Percentiles rank a stretch among this genome's conserved stretches.
These are phyloP conservation scores for Spheniscus mendiculus DNA, from an alignment of 2,113 vertebrate species.

Conservation along the genomic window DNA sequence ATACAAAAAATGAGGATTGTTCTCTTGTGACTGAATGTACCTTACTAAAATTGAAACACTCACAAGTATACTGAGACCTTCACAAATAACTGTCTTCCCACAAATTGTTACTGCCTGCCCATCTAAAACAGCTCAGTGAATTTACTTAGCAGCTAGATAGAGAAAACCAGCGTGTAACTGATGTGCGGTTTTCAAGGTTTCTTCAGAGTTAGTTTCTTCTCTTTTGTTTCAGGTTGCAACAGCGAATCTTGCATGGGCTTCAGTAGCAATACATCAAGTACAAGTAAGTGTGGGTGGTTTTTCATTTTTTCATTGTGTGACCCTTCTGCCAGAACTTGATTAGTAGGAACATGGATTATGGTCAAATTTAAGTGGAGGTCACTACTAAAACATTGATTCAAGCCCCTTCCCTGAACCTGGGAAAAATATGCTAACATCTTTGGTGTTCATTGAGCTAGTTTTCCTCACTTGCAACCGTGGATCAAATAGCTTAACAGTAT, in stretches of 20 bases:
- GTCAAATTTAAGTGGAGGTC: not conserved
- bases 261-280: slow-evolving; percentile 97
- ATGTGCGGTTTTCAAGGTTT: not conserved
- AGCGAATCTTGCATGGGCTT: slow-evolving; percentile 96
- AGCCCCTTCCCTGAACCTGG: not conserved
- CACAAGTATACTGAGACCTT: not conserved
- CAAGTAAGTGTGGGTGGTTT: slow-evolving; percentile 80
- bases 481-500: not conserved
- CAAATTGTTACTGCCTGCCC: not conserved
- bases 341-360: not conserved
- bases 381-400: not conserved
- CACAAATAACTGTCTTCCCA: not conserved
- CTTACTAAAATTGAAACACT: not conserved
- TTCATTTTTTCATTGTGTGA: not conserved
- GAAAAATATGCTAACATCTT: not conserved
- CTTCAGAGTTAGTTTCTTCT: not conserved
- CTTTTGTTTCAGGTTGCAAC: slow-evolving; percentile 88
- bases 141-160: not conserved
- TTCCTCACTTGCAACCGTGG: not conserved
- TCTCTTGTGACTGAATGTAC: not conserved
- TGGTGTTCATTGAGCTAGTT: not conserved
- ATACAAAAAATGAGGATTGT: not conserved
- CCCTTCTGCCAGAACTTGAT: not conserved
- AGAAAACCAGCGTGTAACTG: not conserved
- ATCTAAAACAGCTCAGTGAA: not conserved